Evolutionary conservation across 2,888 invertebrate genomes (phyloP), one percentile per base, ranked within the genome.

Genomic region (Unio pictorum): DNA sequence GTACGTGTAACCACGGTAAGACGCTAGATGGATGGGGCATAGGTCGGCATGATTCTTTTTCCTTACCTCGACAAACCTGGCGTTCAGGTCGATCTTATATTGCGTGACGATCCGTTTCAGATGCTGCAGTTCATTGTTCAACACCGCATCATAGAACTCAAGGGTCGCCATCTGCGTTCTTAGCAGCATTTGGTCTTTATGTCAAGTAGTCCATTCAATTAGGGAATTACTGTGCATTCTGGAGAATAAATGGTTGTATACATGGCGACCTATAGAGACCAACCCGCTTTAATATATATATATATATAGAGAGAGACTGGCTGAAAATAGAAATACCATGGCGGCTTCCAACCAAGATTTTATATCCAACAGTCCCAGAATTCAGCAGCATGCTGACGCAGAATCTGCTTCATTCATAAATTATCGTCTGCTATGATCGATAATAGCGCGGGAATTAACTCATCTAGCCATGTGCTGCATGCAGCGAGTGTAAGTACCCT

Each of bases 91-190:
- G 66, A 89, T 85, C 76, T 88, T 89, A 73, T 89, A 86, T 68
- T 87, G 87, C 20, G 88, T 86, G 20, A 88, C 89, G 55, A 89
- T 83, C 59, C 84, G 81, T 76, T 88, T 88, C 64, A 89, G 76
- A 60, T 84, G 77, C 59, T 84, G 85, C 65, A 89, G 77, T 71
- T 89, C 88, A 73, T 89, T 89, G 79, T 89, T 89, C n/a, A 88
- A 76, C n/a, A 89, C 87, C 23, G 88, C 87, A 78, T 89, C 89
- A 67, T 89, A 89, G 74, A 89, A 89, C 71, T 88, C 87, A 61
- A 88, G 81, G 20, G 88, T 89, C 68, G 84, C 87, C 84, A 86
- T 87, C 69, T 86, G 86, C 55, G 84, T 81, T 64, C 83, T 78
- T 58, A 86, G 81, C 80, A 85, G 79, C 86, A 86, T 86, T 74